Evolutionary conservation across 1,140 invertebrate species (phyloP).

Genomic region (Ephestia elutella): DNA sequence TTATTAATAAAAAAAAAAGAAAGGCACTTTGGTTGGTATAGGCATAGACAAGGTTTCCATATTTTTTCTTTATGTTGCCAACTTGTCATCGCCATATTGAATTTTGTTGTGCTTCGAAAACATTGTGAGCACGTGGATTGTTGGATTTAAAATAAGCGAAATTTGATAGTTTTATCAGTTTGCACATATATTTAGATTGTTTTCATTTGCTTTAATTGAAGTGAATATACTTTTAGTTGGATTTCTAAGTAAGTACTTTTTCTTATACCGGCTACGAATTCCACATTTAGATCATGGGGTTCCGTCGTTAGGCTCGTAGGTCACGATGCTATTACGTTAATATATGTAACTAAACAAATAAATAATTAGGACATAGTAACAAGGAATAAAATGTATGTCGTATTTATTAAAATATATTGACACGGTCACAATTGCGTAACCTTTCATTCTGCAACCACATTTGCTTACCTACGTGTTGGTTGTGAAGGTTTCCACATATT

Average conservation of each 20-base stretch:
- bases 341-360: constrained; percentile 24
- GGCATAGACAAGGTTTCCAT: background rate
- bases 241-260: constrained; percentile 51
- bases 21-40: background rate
- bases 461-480: constrained; percentile 72
- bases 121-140: constrained; percentile 75
- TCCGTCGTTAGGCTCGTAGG: constrained; percentile 28
- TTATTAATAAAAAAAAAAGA: too few relatives aligned
- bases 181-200: constrained; percentile 33
- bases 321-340: constrained; percentile 20
- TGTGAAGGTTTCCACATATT: constrained; percentile 64
- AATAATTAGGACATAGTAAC: constrained; percentile 4
- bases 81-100: constrained; percentile 65
- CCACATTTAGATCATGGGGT: constrained; percentile 47
- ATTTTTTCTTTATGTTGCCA: constrained; percentile 48
- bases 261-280: constrained; percentile 45
- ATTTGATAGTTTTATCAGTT: constrained; percentile 60
- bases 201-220: constrained; percentile 33
- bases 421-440: constrained; percentile 68
- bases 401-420: constrained; percentile 25
- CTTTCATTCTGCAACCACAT: constrained; percentile 65
- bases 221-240: constrained; percentile 36
- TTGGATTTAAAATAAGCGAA: constrained; percentile 59
- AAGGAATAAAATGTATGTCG: background rate
- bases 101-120: constrained; percentile 75